Conservation (phyloP, 53 echinoderm and acorn worm genomes). For the Paracentrotus lividus region DNA sequence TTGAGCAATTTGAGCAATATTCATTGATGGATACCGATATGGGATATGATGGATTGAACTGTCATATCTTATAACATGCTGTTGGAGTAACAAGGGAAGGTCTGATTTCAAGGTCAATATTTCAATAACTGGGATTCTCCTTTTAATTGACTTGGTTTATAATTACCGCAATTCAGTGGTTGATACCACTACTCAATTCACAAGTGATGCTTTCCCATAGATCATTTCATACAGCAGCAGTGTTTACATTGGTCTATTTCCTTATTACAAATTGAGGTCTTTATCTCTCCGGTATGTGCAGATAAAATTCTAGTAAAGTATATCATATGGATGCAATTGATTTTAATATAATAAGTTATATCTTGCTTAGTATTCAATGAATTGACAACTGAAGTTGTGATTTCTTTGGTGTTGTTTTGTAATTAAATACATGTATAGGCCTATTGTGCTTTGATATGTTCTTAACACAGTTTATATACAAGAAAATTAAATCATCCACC, state of each 20-base stretch:
- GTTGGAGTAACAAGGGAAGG: conserved; percentile 9
- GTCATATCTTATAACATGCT: conserved; percentile 45
- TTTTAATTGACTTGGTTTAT: conserved; percentile 28
- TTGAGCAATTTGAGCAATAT: not conserved
- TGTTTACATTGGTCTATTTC: not conserved
- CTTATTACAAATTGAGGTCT: not conserved
- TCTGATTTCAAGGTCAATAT: conserved; percentile 41
- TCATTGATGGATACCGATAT: not conserved
- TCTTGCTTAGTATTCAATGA: too few relatives aligned
- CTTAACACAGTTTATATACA: too few relatives aligned
- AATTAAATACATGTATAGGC: too few relatives aligned
- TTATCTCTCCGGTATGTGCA: not conserved
- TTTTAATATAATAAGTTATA: too few relatives aligned
- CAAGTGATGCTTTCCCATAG: conserved; percentile 10
- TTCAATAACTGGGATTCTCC: conserved; percentile 41
- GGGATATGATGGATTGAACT: conserved; percentile 15
- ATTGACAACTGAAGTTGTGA: too few relatives aligned
- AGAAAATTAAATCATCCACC: too few relatives aligned
- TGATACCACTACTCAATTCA: conserved; percentile 21
- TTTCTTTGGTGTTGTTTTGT: too few relatives aligned
- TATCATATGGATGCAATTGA: too few relatives aligned
- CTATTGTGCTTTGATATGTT: too few relatives aligned
- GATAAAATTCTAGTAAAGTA: not conserved
- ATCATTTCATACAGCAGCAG: not conserved
- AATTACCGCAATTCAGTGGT: conserved; percentile 7